These are phyloP conservation scores for Syrista parreyssii DNA, from an alignment of 2,888 invertebrate species.

Conservation along the genomic window DNA sequence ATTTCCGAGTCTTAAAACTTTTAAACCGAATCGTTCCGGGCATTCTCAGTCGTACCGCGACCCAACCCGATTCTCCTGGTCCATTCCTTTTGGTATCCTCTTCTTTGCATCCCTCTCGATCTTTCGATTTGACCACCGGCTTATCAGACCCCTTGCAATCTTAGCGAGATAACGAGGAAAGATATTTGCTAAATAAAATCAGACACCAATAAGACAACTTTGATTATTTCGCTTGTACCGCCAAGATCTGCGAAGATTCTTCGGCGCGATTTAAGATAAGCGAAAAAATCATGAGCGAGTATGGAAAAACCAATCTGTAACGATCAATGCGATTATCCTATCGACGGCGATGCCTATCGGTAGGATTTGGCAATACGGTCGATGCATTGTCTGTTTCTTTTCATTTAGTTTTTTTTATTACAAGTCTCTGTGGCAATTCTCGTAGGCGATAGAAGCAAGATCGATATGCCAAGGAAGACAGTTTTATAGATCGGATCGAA, in stretches of 20 bases:
- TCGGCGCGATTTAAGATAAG: neutral
- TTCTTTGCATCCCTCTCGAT: neutral
- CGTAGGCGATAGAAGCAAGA: neutral
- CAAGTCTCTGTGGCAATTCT: neutral
- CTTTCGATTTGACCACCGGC: neutral
- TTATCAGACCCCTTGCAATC: neutral
- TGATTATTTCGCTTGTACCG: neutral
- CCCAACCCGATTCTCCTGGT: neutral
- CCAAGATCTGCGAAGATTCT: neutral
- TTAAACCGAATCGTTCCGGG: conserved; percentile 23
- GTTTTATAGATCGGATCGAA: neutral
- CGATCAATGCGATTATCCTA: neutral
- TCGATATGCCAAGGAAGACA: neutral
- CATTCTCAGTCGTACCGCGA: neutral
- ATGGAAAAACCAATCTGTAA: neutral
- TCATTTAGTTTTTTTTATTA: neutral
- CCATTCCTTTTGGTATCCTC: neutral
- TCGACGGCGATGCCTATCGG: neutral
- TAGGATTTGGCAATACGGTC: neutral
- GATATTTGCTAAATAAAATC: neutral
- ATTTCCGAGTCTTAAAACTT: conserved; percentile 40
- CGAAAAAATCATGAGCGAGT: neutral
- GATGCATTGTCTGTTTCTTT: neutral
- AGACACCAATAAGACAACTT: neutral
- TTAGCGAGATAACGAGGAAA: neutral